These are phyloP conservation scores for Pocillopora verrucosa DNA, from an alignment of 64 coral and sea anemone species.

Conservation along the genomic window DNA sequence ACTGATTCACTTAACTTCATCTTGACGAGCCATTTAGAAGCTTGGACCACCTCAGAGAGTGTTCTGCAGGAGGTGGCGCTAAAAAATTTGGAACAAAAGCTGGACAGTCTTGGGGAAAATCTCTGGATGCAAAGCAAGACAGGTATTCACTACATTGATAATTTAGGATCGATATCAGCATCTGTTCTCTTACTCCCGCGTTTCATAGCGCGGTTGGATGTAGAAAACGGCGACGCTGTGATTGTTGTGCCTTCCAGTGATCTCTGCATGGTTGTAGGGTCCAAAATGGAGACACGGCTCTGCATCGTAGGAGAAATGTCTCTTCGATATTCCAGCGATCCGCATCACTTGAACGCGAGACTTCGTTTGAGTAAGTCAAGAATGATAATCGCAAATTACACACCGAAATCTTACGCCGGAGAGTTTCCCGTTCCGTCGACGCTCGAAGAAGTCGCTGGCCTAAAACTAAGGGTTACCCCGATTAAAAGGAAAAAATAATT, in stretches of 20 bases:
- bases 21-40: conserved; percentile 68
- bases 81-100: conserved; percentile 61
- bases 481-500: conserved; percentile 57
- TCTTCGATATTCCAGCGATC: conserved; percentile 60
- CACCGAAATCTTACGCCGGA: conserved; percentile 57
- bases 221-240: conserved; percentile 60
- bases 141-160: conserved; percentile 76
- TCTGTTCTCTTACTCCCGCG: conserved; percentile 80
- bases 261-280: conserved; percentile 71
- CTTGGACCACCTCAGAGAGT: conserved; percentile 70
- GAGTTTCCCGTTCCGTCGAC: conserved; percentile 72
- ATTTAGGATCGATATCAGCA: conserved; percentile 63
- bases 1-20: conserved; percentile 61
- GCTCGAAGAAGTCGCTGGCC: conserved; percentile 56
- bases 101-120: conserved; percentile 38
- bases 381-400: conserved; percentile 58
- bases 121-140: conserved; percentile 73
- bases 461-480: conserved; percentile 60
- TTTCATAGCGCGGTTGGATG: conserved; percentile 62
- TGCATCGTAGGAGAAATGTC: conserved; percentile 88
- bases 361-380: conserved; percentile 62
- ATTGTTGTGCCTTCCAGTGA: conserved; percentile 58
- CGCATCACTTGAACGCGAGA: conserved; percentile 65
- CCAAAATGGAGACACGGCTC: conserved; percentile 70
- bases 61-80: conserved; percentile 67